These are phyloP conservation scores for Nannospalax galili DNA, from an alignment of 2,113 vertebrate species.

Conservation along the genomic window DNA sequence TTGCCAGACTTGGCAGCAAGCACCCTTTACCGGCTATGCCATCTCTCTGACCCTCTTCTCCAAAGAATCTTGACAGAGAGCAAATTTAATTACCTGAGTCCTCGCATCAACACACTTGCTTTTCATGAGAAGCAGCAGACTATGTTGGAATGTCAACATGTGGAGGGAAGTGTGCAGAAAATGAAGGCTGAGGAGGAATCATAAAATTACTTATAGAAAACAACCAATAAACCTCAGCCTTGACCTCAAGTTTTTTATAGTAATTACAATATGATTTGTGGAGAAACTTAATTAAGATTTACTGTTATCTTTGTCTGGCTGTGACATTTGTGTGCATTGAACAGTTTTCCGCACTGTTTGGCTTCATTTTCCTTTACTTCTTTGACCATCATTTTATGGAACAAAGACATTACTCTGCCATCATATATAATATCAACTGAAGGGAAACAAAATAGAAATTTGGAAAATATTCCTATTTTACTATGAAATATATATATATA, in stretches of 20 bases:
- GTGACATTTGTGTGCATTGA: neutral
- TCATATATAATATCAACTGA: slow-evolving; percentile 70
- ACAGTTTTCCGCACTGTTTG: neutral
- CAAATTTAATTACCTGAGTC: neutral
- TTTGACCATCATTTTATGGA: slow-evolving; percentile 35
- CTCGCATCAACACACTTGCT: neutral
- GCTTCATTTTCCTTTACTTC: slow-evolving; percentile 64
- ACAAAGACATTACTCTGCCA: slow-evolving; percentile 38
- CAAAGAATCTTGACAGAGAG: neutral
- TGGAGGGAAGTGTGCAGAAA: neutral
- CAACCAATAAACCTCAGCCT: slow-evolving; percentile 3
- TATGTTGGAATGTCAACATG: neutral
- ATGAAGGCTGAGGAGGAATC: neutral
- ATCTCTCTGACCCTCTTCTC: neutral
- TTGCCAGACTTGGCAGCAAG: neutral
- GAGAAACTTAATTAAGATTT: slow-evolving; percentile 10
- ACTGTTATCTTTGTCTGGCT: slow-evolving; percentile 53
- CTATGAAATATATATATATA: neutral
- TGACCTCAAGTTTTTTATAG: slow-evolving; percentile 26
- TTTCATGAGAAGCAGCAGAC: neutral
- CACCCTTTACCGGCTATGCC: neutral
- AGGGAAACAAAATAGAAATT: slow-evolving; percentile 63
- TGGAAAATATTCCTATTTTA: slow-evolving; percentile 51
- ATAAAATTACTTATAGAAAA: slow-evolving; percentile 4
- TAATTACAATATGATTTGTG: neutral